phyloP scores from a whole-genome alignment of 2,797 vertebrate species.

The Tokudaia tokunoshimensis region DNA sequence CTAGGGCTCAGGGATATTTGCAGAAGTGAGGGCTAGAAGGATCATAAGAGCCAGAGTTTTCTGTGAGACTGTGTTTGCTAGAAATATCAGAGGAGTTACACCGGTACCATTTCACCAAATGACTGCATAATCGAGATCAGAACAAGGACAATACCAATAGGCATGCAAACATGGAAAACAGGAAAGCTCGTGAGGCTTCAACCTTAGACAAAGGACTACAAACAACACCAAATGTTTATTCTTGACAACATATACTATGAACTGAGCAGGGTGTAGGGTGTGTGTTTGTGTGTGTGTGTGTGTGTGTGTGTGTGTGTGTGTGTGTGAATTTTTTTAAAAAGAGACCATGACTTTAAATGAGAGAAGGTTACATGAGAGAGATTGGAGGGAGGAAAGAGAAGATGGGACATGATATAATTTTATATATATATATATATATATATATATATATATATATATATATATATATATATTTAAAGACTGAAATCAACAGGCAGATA shows the following conservation, averaged over 20 bases:
- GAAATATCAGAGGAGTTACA: background rate
- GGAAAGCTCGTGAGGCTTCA: background rate
- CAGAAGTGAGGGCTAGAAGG: background rate
- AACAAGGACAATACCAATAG: background rate
- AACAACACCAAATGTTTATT: background rate
- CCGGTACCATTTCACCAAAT: background rate
- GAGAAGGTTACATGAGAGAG: background rate
- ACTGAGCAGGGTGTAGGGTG: too few species aligned
- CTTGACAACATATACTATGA: background rate
- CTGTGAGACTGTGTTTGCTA: background rate
- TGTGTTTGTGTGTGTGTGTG: background rate
- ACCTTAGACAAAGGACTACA: background rate
- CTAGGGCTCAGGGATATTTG: background rate
- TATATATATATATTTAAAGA: background rate
- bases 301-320: background rate
- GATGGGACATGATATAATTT: background rate
- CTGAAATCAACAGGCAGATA: background rate
- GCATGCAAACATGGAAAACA: background rate
- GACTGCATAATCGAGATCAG: background rate
- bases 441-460: too few species aligned
- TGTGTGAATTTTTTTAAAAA: background rate
- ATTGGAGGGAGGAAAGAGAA: background rate
- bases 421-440: too few species aligned
- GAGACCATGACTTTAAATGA: background rate
- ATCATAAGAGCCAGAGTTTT: background rate